Conservation (phyloP, 2,797 vertebrate genomes). For the Pelochelys cantorii region DNA sequence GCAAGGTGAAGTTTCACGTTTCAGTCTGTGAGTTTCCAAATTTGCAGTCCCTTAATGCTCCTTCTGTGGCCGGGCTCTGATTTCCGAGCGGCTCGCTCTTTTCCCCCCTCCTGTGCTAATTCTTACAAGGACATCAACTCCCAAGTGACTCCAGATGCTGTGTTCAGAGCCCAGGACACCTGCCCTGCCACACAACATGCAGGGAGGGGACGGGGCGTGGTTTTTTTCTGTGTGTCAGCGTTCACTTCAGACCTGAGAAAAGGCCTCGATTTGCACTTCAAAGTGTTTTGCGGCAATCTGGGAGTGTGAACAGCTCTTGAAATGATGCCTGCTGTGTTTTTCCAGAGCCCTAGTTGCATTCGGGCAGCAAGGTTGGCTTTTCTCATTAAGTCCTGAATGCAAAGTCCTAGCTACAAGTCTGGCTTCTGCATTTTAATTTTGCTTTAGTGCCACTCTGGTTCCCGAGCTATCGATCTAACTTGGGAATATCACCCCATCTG, state of each 20-base stretch:
- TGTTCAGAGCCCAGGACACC: fast-evolving
- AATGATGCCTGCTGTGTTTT: neutral
- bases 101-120: neutral
- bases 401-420: fast-evolving
- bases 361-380: neutral
- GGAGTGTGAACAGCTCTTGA: neutral
- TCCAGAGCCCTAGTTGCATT: neutral
- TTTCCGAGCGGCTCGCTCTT: neutral
- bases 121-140: neutral
- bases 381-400: neutral
- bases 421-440: fast-evolving
- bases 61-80: neutral
- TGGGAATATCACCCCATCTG: neutral
- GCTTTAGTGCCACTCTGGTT: fast-evolving
- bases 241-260: constrained; percentile 26
- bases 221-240: neutral
- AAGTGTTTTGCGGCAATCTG: constrained; percentile 24
- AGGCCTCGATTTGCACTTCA: constrained; percentile 67
- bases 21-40: fast-evolving
- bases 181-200: fast-evolving
- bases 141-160: neutral
- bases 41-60: neutral
- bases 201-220: neutral
- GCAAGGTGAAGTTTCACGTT: fast-evolving
- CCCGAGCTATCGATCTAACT: neutral